Evolutionary conservation across 2,113 vertebrate genomes (phyloP).

Genomic region (Nycticorax nycticorax): DNA sequence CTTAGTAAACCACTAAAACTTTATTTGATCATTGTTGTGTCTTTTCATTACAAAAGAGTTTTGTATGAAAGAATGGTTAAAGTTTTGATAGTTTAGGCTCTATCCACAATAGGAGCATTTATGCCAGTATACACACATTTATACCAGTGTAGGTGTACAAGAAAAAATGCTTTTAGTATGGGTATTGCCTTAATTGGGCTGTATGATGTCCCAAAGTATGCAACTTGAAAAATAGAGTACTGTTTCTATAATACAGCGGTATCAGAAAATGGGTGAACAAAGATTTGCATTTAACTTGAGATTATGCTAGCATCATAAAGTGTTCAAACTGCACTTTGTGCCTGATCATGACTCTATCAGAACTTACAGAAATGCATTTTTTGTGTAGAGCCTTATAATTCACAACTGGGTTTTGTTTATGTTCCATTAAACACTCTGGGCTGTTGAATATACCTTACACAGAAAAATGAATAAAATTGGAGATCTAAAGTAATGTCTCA

Average conservation of each 20-base stretch:
- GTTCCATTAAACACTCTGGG: neutral
- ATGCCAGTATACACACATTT: too few relatives aligned
- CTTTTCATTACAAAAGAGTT: neutral
- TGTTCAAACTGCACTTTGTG: neutral
- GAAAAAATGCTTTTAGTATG: neutral
- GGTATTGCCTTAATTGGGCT: neutral
- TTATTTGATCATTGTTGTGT: neutral
- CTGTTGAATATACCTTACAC: neutral
- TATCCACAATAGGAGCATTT: neutral
- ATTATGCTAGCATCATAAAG: neutral
- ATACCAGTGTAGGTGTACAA: rapidly evolving
- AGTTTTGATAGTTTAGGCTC: neutral
- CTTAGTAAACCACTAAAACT: neutral
- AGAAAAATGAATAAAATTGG: neutral
- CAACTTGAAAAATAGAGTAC: neutral
- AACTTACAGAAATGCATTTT: neutral
- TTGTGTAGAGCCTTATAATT: neutral
- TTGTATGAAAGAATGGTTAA: neutral
- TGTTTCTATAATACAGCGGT: neutral
- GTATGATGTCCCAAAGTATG: neutral
- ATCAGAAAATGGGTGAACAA: neutral
- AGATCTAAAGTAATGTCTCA: conserved; percentile 1
- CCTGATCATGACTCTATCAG: neutral
- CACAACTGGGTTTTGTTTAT: neutral
- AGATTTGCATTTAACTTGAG: neutral